Evolutionary conservation across 2,888 invertebrate genomes (phyloP), one percentile per base, ranked within the genome.

Genomic region (Caenorhabditis macrosperma): DNA sequence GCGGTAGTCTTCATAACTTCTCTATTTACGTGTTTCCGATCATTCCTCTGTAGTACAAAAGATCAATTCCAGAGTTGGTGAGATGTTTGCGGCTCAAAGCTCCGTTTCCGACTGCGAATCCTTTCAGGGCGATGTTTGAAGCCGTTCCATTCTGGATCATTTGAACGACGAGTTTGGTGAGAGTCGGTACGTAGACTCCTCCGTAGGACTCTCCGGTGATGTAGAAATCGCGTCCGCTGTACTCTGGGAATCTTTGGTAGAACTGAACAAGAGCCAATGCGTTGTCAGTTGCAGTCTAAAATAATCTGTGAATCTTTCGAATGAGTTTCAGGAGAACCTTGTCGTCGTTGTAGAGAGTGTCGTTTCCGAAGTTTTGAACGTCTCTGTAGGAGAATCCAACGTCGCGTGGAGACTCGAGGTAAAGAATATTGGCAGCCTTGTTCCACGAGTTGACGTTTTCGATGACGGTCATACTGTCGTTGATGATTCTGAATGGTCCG

Each of bases 361-460:
- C 83, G 12, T 55, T 48, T 48, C 76, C 64, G 10, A 68, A 76
- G 1, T 50, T 90, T 24, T 78, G 83, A 4, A 91, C 87, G 22
- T 84, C 83, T 50, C 83, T 71, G 84, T 92, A 92, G 0, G 92
- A 92, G 84, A 90, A 92, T 12, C 92, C 92, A 48, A 92, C 92
- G 59, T 92, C 92, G 30, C 92, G 91, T 35, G 92, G 92, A 1
- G 92, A 90, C 85, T 92, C 92, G 74, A 92, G 78, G 82, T 91
- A 92, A 54, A 92, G 75, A 80, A 92, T 91, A 84, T 92, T 92
- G 20, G 92, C 91, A 10, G 75, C 76, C 78, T 88, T 89, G 77
- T 90, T 90, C 90, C 90, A 90, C 15, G 85, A 80, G 69, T 87
- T 86, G 2, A 82, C 82, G 55, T 90, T 90, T 54, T 85, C 84